phyloP scores from a whole-genome alignment of 2,797 vertebrate species.

The Prionace glauca region DNA sequence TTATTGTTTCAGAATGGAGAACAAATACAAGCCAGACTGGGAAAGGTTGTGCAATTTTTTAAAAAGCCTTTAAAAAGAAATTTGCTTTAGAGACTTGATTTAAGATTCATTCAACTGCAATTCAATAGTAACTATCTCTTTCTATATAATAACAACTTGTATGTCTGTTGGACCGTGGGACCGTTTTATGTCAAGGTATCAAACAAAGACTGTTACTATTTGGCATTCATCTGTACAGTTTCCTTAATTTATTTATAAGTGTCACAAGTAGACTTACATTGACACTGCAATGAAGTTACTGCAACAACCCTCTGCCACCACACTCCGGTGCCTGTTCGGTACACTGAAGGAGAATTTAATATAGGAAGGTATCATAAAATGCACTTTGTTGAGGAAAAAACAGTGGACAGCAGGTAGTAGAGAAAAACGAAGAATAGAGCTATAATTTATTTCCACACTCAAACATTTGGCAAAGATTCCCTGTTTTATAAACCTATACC shows the following conservation, averaged over 20 bases:
- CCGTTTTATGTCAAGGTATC: neutral
- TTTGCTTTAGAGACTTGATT: neutral
- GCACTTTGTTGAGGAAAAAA: neutral
- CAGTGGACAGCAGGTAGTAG: neutral
- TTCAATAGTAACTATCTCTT: neutral
- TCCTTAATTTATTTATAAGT: too few species aligned
- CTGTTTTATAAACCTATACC: neutral
- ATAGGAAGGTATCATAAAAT: neutral
- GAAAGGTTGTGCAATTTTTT: neutral
- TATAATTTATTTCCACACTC: neutral
- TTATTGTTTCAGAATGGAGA: neutral
- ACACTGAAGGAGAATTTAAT: too few species aligned
- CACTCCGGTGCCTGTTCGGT: too few species aligned
- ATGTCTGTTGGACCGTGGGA: neutral
- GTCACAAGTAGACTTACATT: too few species aligned
- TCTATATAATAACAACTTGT: neutral
- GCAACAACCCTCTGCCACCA: too few species aligned
- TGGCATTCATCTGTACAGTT: neutral
- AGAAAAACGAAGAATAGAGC: neutral
- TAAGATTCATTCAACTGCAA: neutral
- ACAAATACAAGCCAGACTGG: neutral
- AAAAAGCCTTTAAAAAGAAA: neutral
- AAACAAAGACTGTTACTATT: neutral
- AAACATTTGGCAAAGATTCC: neutral
- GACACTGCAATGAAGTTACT: too few species aligned